Evolutionary conservation across 2,797 vertebrate species (phyloP), one percentile per base, ranked within the genome.

Genomic region (Arctocebus calabarensis): DNA sequence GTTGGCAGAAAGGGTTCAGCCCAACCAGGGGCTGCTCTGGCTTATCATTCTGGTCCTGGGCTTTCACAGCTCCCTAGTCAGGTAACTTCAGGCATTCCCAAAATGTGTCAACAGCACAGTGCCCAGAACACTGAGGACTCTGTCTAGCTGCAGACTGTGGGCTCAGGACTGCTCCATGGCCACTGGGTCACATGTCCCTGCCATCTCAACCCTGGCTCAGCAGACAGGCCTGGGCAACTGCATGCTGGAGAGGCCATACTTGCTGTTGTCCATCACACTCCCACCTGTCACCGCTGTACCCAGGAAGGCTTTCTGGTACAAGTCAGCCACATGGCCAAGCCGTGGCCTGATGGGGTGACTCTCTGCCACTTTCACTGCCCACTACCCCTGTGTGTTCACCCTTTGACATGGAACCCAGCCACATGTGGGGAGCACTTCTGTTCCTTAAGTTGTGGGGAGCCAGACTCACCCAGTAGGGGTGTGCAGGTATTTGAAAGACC

Each of bases 11-110:
- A 34, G 20, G 52, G 48, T 13, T 19, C 14, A 1, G 9, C 43
- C 23, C 22, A 2, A n/a, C 32, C 8, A 2, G 52, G 52, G 75
- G 32, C 23, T 8, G n/a, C 75, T 57, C n/a, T 7, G n/a, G n/a
- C n/a, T 3, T 3, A 0, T 16, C 12, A 34, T 25, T 25, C 1
- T 7, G 13, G 52, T 16, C 52, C n/a, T 14, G 2, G n/a, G 20
- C 40, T 25, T 16, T 57, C 3, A 7, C 48, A 55, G 32, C n/a
- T 4, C 1, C n/a, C 0, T 7, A 1, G 0, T 13, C 12, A 25
- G 52, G n/a, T 3, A 0, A 78, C 13, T 22, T 6, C n/a, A 7
- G 22, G 7, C 32, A 23, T 22, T n/a, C n/a, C 75, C 52, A 57
- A 32, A 13, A 55, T 5, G 1, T 22, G 29, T 19, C 19, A 55